A percentile compares a stretch with the other conserved stretches of the same genome.
Conservation (phyloP, 1,140 invertebrate genomes). For the Temnothorax curvispinosus region DNA sequence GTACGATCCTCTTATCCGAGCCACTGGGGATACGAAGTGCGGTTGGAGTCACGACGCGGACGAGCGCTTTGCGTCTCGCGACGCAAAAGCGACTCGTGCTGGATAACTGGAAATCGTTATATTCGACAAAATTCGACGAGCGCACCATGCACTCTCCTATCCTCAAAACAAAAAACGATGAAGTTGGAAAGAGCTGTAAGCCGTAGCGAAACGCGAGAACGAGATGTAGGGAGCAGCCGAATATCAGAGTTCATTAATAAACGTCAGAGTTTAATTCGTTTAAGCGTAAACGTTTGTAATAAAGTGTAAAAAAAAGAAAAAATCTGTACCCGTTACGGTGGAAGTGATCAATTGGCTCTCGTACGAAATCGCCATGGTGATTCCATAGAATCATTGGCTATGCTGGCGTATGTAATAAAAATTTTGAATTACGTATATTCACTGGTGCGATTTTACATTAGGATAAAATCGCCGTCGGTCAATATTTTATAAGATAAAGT, state of each 20-base stretch:
- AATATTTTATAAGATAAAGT: conserved; percentile 12
- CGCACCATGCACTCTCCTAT: no score
- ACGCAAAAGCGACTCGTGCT: background rate
- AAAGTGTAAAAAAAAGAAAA: background rate
- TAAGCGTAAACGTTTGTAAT: background rate
- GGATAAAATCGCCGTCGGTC: background rate
- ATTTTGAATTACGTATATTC: conserved; percentile 18
- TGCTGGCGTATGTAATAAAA: background rate
- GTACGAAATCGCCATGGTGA: background rate
- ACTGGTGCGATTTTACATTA: background rate
- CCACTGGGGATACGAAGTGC: background rate
- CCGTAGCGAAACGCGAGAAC: background rate
- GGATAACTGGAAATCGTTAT: background rate
- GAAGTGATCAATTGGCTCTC: background rate
- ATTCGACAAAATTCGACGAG: background rate
- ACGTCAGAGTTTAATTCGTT: background rate
- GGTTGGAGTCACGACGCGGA: background rate
- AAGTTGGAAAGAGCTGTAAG: no score
- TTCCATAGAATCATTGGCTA: background rate
- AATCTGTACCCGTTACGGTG: background rate
- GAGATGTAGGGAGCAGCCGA: background rate
- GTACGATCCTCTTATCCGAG: conserved; percentile 55
- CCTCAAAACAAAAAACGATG: no score
- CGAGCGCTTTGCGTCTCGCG: background rate
- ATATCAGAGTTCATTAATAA: conserved; percentile 13